Base-by-base conservation (phyloP, 2,888 invertebrate species). In the Drosophila picticornis region DNA sequence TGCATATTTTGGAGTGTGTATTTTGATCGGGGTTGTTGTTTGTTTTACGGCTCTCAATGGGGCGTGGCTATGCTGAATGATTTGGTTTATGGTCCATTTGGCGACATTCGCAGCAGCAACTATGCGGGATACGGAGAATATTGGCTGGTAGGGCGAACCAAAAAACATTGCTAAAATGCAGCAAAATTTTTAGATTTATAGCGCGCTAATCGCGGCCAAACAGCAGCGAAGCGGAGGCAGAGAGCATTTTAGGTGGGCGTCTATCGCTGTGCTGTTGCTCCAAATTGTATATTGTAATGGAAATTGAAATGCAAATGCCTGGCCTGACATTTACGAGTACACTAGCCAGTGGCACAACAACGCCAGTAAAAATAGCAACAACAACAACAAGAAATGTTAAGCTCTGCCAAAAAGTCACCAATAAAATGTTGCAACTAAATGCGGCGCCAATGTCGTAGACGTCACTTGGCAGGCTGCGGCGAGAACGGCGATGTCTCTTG, bases 361-460 rank as follows among this genome's bases (percentile, higher is more conserved):
- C 57, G 57, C 43, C 63, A 66, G 40, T 61, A 63, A 22, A 40
- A 55, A 13, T 31, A 40, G 58, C 72, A 76, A 52, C 62, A 67
- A 53, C 63, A 57, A 55, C 29, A 68, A 80, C 43, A 68, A 77
- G 29, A 62, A 56, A 62, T 38, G 27, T 53, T 53, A 72, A 78
- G 56, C 76, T 53, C 72, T 88, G 88, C 88, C 88, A 88, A 88
- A 88, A 88, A 89, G 76, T 75, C 84, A 80, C 83, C 91, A 90
- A 91, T 89, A 90, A 91, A 89, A 89, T 88, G 90, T 90, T 89
- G 85, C 88, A 90, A 90, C 85, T 90, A 89, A 88, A 89, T 87
- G 76, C 82, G 82, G 86, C 88, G 79, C 86, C 88, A 89, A 69
- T 68, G 77, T 73, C 77, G 74, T 75, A 71, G 78, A 60, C 77